A percentile compares a stretch with the other conserved stretches of the same genome.
These are phyloP conservation scores for Drosophila auraria DNA, from an alignment of 1,140 invertebrate genomes.

Conservation along the genomic window DNA sequence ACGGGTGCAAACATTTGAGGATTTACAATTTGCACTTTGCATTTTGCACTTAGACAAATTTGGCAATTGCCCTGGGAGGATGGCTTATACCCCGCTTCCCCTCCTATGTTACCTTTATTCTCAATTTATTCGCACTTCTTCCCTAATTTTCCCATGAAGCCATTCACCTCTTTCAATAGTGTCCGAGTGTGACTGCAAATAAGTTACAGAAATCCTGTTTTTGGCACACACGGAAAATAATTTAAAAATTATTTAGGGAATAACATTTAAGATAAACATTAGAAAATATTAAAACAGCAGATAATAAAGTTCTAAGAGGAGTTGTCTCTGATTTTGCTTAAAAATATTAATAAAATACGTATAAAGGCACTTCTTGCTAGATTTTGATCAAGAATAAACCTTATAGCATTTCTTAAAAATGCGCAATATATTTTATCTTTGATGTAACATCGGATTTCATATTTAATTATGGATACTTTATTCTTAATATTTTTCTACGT, in stretches of 20 bases:
- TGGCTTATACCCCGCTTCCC: background rate
- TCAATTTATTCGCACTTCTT: background rate
- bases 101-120: background rate
- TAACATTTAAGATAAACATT: background rate
- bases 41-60: conserved; percentile 61
- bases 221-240: background rate
- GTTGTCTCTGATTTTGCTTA: too few relatives aligned
- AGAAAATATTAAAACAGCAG: too few relatives aligned
- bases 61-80: conserved; percentile 25
- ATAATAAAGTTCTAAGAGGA: too few relatives aligned
- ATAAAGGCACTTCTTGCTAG: background rate
- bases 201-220: background rate
- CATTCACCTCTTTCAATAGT: background rate
- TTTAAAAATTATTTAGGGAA: background rate
- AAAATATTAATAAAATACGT: background rate
- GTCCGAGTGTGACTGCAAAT: background rate
- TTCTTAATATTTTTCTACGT: background rate
- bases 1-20: conserved; percentile 45
- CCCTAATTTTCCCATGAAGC: background rate
- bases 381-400: too few relatives aligned
- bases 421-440: too few relatives aligned
- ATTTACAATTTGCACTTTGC: conserved; percentile 53
- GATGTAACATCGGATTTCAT: too few relatives aligned
- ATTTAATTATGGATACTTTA: background rate
- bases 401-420: too few relatives aligned